Percentiles rank a stretch among this genome's conserved stretches.
These are phyloP conservation scores for Hesperophylax magnus DNA, from an alignment of 1,140 invertebrate genomes.

Conservation along the genomic window DNA sequence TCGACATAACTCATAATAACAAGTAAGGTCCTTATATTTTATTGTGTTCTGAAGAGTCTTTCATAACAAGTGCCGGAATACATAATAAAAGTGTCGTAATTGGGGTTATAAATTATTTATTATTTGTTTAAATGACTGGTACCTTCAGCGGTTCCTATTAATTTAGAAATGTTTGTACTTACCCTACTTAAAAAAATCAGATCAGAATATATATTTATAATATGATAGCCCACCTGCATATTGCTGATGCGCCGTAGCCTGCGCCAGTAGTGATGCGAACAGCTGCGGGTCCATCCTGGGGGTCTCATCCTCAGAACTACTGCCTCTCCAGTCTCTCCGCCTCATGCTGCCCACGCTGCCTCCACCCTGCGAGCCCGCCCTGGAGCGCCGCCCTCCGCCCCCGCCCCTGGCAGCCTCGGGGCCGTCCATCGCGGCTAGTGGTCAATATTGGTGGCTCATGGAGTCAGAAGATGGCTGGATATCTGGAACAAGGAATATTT, in stretches of 20 bases:
- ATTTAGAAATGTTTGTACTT: too few relatives aligned
- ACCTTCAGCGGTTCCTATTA: not conserved
- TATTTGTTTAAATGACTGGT: too few relatives aligned
- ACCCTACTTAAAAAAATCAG: too few relatives aligned
- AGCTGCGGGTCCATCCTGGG: constrained; percentile 74
- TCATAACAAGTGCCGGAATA: not conserved
- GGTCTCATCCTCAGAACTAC: constrained; percentile 77
- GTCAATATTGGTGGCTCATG: too few relatives aligned
- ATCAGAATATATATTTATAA: too few relatives aligned
- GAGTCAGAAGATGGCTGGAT: too few relatives aligned
- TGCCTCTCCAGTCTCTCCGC: constrained; percentile 71
- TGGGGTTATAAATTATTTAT: too few relatives aligned
- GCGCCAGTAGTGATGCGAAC: constrained; percentile 75
- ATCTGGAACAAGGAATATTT: too few relatives aligned
- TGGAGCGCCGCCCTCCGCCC: constrained; percentile 46
- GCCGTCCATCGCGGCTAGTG: constrained; percentile 5
- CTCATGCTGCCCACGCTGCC: constrained; percentile 67
- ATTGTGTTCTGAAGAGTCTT: too few relatives aligned
- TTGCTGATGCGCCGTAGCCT: constrained; percentile 75
- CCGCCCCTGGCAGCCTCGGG: constrained; percentile 22
- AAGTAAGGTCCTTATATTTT: too few relatives aligned
- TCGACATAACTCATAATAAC: too few relatives aligned
- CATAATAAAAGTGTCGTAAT: not conserved
- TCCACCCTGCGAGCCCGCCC: constrained; percentile 50
- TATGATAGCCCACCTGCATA: constrained; percentile 68